These are phyloP conservation scores for Serinus canaria DNA, from an alignment of 2,113 vertebrate species.

Conservation along the genomic window DNA sequence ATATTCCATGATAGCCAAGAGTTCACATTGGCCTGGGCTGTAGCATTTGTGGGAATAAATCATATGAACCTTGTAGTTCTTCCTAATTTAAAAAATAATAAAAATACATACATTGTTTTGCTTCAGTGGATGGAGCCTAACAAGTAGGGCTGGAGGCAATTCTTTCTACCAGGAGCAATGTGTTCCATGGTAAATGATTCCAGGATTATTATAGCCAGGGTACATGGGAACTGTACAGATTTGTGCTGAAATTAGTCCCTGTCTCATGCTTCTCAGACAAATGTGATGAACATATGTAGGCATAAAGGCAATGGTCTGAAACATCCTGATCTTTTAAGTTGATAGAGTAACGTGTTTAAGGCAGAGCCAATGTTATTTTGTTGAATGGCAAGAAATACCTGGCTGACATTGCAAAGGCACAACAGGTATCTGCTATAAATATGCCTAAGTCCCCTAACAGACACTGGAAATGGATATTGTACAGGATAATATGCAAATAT, in stretches of 20 bases:
- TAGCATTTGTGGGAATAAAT: background rate
- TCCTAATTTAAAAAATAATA: background rate
- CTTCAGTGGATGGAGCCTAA: background rate
- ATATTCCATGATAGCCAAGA: background rate
- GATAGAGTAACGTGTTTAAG: background rate
- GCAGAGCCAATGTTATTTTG: background rate
- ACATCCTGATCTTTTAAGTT: background rate
- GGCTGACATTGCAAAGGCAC: background rate
- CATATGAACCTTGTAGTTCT: background rate
- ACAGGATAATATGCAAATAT: background rate
- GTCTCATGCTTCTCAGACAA: background rate
- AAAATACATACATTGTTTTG: background rate
- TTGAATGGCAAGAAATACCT: background rate
- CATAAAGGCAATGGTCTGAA: background rate
- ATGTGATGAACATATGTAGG: background rate
- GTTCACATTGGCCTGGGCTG: background rate
- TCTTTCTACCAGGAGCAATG: background rate
- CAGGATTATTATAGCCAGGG: background rate
- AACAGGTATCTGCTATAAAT: background rate
- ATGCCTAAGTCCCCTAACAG: background rate
- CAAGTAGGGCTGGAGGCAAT: background rate
- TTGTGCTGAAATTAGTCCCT: conserved; percentile 10
- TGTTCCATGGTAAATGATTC: background rate
- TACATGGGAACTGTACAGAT: background rate
- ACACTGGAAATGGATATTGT: background rate